Conservation (phyloP, 2,797 vertebrate species). For the Okamejei kenojei region DNA sequence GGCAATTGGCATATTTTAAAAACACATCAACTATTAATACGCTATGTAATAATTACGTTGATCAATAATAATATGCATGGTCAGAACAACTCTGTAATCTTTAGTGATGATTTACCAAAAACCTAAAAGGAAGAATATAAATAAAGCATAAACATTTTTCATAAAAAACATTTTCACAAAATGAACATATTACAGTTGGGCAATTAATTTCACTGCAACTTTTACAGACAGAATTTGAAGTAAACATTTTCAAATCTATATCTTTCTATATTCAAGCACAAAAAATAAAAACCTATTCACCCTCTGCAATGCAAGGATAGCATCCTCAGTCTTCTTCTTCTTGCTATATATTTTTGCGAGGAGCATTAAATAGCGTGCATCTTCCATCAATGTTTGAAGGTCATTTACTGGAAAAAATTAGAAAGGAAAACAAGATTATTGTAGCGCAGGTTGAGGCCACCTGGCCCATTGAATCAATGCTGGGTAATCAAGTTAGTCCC, state of each 20-base stretch:
- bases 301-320: constrained; percentile 73
- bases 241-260: background rate
- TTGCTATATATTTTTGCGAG: constrained; percentile 85
- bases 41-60: background rate
- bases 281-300: constrained; percentile 54
- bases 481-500: too few relatives aligned
- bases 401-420: constrained; percentile 66
- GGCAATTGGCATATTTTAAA: background rate
- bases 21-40: background rate
- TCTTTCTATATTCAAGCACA: background rate
- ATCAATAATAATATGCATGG: background rate
- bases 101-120: background rate
- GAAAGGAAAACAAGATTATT: background rate
- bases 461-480: too few relatives aligned
- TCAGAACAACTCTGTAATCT: background rate
- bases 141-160: background rate
- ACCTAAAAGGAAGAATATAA: background rate
- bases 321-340: constrained; percentile 72
- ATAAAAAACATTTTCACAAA: background rate
- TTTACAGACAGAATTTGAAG: background rate
- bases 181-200: background rate
- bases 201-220: background rate
- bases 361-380: constrained; percentile 78
- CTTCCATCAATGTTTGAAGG: constrained; percentile 71
- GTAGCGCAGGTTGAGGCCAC: background rate